A percentile compares a stretch with the other conserved stretches of the same genome.
Conservation (phyloP, 2,888 invertebrate genomes). For the Bruchidius siliquastri region DNA sequence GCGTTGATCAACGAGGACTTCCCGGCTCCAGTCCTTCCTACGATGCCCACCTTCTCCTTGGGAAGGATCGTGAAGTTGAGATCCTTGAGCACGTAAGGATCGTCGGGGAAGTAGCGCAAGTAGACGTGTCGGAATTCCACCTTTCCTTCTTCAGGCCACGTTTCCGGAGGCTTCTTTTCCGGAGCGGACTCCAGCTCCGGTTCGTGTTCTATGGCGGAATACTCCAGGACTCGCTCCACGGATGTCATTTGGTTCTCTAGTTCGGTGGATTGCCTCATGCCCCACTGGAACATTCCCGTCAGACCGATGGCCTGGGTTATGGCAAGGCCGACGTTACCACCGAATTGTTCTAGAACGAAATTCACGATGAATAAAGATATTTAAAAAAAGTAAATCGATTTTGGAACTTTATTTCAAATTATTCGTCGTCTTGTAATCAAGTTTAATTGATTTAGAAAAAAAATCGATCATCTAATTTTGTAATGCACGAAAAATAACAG, state of each 20-base stretch:
- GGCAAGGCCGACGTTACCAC: constrained; percentile 45
- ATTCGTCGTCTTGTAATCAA: too few species aligned
- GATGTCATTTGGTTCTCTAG: constrained; percentile 78
- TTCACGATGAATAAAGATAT: not conserved
- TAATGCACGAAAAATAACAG: too few species aligned
- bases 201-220: constrained; percentile 40
- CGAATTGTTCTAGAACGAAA: constrained; percentile 36
- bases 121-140: constrained; percentile 65
- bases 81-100: constrained; percentile 72
- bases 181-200: constrained; percentile 52
- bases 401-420: too few species aligned
- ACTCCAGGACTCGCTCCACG: constrained; percentile 73
- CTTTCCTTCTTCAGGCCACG: constrained; percentile 70
- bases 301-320: constrained; percentile 45
- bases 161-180: constrained; percentile 62
- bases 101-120: constrained; percentile 55
- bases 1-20: constrained; percentile 67
- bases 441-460: too few species aligned
- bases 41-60: constrained; percentile 71
- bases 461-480: too few species aligned
- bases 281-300: constrained; percentile 75
- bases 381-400: not conserved
- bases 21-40: constrained; percentile 80
- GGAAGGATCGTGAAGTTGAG: constrained; percentile 63
- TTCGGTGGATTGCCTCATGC: constrained; percentile 58